phyloP scores from a whole-genome alignment of 1,140 invertebrate genomes.

The Arctopsyche grandis region DNA sequence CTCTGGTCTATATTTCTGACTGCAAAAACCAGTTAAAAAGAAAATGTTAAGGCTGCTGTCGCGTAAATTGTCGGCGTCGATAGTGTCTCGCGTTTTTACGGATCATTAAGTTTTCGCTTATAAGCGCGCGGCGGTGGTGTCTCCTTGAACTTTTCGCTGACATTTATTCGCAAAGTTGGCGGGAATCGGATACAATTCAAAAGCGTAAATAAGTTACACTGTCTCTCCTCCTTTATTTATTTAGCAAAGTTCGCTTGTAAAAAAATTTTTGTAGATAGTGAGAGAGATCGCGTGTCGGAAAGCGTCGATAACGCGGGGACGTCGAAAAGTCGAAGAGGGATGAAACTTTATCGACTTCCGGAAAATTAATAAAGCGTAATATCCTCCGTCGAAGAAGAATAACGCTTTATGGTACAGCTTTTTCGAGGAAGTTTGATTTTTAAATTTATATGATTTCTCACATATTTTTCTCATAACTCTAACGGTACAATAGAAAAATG shows the following conservation, averaged over 20 bases:
- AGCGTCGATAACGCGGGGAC: conserved; percentile 17
- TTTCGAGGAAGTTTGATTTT: background rate
- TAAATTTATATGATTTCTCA: conserved; percentile 2
- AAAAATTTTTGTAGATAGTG: background rate
- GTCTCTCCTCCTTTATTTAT: background rate
- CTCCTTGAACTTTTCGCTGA: conserved; percentile 23
- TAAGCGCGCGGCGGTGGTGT: background rate
- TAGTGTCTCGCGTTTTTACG: conserved; percentile 17
- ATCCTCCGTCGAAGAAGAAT: background rate
- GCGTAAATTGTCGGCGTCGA: background rate
- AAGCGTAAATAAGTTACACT: conserved; percentile 22
- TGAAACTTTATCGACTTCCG: background rate
- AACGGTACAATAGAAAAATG: too few species aligned
- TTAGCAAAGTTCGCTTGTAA: conserved; percentile 2
- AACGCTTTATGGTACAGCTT: background rate
- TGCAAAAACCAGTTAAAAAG: too few species aligned
- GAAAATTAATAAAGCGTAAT: background rate
- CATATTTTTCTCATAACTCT: too few species aligned
- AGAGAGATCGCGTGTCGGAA: background rate
- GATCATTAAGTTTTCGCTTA: conserved; percentile 9
- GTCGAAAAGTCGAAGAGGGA: background rate
- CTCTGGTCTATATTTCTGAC: too few species aligned
- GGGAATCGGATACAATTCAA: conserved; percentile 28
- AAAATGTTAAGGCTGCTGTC: conserved; percentile 8
- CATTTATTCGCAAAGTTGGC: conserved; percentile 24